Evolutionary conservation across 2,797 vertebrate genomes (phyloP).

Genomic region (Neostethus bicornis): DNA sequence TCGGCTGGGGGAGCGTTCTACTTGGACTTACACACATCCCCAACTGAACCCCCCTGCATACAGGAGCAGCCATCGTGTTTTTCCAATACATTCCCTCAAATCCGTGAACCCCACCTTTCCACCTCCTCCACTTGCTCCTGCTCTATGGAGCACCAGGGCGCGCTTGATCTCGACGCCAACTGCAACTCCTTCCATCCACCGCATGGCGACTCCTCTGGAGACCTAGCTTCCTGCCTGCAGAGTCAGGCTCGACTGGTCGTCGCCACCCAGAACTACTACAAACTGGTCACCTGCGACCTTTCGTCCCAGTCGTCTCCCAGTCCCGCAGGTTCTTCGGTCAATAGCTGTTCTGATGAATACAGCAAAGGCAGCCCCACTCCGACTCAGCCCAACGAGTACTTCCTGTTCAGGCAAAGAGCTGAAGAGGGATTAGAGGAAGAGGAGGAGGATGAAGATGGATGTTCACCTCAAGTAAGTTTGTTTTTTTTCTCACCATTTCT

Average conservation of each 20-base stretch:
- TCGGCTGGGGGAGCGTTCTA: slow-evolving; percentile 88
- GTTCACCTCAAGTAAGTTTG: slow-evolving; percentile 51
- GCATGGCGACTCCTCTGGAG: slow-evolving; percentile 74
- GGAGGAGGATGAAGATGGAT: slow-evolving; percentile 73
- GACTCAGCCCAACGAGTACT: slow-evolving; percentile 91
- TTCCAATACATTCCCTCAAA: slow-evolving; percentile 49
- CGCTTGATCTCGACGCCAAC: slow-evolving; percentile 89
- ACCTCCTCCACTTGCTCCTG: slow-evolving; percentile 71
- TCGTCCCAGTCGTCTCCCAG: slow-evolving; percentile 96
- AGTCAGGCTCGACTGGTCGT: slow-evolving; percentile 93
- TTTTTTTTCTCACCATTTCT: neutral
- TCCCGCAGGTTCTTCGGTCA: slow-evolving; percentile 89
- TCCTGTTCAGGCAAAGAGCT: slow-evolving; percentile 86
- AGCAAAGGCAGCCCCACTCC: slow-evolving; percentile 88
- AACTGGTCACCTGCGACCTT: slow-evolving; percentile 95
- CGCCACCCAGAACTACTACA: slow-evolving; percentile 98
- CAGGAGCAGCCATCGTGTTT: slow-evolving; percentile 33
- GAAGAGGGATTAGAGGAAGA: slow-evolving; percentile 70
- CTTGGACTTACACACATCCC: slow-evolving; percentile 92
- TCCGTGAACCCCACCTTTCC: slow-evolving; percentile 78
- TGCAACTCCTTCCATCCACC: slow-evolving; percentile 90
- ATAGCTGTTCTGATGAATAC: slow-evolving; percentile 94
- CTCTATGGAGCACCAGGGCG: slow-evolving; percentile 79
- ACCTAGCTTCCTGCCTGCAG: slow-evolving; percentile 90
- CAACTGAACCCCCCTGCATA: slow-evolving; percentile 84